phyloP scores from a whole-genome alignment of 2,797 vertebrate species.

The Eulemur coronatus region DNA sequence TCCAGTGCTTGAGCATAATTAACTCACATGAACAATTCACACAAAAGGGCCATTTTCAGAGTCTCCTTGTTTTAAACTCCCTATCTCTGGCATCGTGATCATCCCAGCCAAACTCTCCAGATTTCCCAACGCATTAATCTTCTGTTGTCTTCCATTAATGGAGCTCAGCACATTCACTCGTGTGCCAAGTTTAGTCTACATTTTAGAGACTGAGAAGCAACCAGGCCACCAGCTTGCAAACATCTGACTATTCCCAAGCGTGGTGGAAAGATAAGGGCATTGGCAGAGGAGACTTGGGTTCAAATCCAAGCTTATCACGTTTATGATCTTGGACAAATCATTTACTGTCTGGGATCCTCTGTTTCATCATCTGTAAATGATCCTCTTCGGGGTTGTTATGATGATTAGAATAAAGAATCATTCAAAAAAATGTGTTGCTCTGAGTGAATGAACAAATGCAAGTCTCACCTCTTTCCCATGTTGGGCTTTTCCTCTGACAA shows the following conservation, averaged over 20 bases:
- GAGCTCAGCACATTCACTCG: neutral
- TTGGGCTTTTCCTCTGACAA: neutral
- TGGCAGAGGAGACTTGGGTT: neutral
- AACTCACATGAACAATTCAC: neutral
- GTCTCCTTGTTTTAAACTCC: neutral
- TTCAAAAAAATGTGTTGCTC: neutral
- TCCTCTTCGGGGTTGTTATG: neutral
- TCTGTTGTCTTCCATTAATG: neutral
- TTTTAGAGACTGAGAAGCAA: conserved; percentile 32
- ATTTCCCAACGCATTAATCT: neutral
- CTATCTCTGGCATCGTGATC: neutral
- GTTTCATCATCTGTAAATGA: neutral
- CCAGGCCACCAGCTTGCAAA: conserved; percentile 51
- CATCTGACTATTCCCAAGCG: neutral
- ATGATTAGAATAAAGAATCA: neutral
- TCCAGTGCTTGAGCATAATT: neutral
- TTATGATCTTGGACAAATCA: neutral
- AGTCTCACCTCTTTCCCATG: neutral
- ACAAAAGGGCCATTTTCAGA: neutral
- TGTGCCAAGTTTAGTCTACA: neutral
- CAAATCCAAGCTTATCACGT: neutral
- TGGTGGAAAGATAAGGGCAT: neutral
- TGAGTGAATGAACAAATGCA: neutral
- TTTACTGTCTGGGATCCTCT: neutral
- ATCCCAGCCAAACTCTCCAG: neutral